phyloP scores from a whole-genome alignment of 2,113 vertebrate genomes.

The Ptilorrhoa leucosticta region DNA sequence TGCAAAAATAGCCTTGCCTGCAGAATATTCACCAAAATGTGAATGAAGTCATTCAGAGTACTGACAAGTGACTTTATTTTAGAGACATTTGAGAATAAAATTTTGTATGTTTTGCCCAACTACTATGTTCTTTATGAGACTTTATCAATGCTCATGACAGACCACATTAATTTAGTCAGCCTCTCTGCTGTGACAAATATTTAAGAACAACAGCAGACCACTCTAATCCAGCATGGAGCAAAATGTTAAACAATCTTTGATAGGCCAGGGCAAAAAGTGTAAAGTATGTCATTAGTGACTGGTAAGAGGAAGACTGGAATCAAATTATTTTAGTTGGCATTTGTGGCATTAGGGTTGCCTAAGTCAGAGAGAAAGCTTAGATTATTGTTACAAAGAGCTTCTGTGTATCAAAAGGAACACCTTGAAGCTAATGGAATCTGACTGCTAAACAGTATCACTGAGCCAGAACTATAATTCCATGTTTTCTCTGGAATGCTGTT shows the following conservation, averaged over 20 bases:
- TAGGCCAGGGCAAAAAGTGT: not conserved
- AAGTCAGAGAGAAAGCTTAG: not conserved
- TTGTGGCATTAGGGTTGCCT: not conserved
- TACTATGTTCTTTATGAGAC: not conserved
- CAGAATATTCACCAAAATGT: not conserved
- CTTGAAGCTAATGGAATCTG: constrained; percentile 41
- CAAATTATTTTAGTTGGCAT: not conserved
- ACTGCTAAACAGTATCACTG: constrained; percentile 24
- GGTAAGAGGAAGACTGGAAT: not conserved
- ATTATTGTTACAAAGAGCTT: constrained; percentile 9
- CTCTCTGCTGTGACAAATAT: not conserved
- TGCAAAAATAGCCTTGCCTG: not conserved
- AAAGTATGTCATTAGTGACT: not conserved
- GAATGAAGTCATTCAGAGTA: not conserved
- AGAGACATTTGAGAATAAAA: not conserved
- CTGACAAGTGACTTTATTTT: not conserved
- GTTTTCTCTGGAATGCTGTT: constrained; percentile 13
- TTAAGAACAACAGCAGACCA: not conserved
- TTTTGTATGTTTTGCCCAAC: not conserved
- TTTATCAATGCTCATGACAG: not conserved
- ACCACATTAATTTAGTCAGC: not conserved
- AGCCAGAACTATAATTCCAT: constrained; percentile 34
- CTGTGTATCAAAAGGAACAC: constrained; percentile 26
- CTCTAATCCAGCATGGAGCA: not conserved
- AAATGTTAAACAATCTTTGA: not conserved